Conservation (phyloP, 2,888 invertebrate genomes). For the Fabriciana adippe region DNA sequence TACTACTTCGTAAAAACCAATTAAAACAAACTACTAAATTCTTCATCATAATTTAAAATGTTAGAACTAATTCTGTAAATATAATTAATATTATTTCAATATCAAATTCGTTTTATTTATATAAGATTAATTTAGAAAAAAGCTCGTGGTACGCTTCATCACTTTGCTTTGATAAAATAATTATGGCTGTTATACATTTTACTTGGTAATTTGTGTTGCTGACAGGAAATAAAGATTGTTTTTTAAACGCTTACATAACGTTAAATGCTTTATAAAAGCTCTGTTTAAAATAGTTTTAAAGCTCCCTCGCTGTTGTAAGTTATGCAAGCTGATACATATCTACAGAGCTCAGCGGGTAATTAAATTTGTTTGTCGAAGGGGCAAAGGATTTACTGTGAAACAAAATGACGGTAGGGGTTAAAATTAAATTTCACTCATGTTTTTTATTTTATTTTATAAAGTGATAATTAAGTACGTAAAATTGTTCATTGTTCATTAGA, state of each 20-base stretch:
- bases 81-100: too few relatives aligned
- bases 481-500: conserved; percentile 7
- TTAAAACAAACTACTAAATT: too few relatives aligned
- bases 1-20: too few relatives aligned
- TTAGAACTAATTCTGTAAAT: too few relatives aligned
- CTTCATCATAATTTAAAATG: too few relatives aligned
- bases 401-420: conserved; percentile 19
- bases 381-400: conserved; percentile 25
- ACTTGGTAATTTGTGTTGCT: conserved; percentile 20
- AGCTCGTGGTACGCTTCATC: conserved; percentile 7
- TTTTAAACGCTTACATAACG: conserved; percentile 26
- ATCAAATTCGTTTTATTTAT: too few relatives aligned
- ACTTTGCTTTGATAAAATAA: conserved; percentile 25
- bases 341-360: conserved; percentile 40
- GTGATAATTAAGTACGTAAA: conserved; percentile 14
- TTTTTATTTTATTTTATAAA: conserved; percentile 1
- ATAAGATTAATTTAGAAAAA: not conserved
- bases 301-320: conserved; percentile 18
- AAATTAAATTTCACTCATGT: conserved; percentile 9
- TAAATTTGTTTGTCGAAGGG: conserved; percentile 47
- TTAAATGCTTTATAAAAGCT: conserved; percentile 16
- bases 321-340: conserved; percentile 31
- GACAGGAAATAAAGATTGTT: conserved; percentile 33
- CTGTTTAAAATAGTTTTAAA: conserved; percentile 18
- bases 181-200: conserved; percentile 20